Percentiles rank a stretch among this genome's conserved stretches.
Evolutionary conservation across 2,113 vertebrate genomes (phyloP).

Genomic region (Canis aureus): DNA sequence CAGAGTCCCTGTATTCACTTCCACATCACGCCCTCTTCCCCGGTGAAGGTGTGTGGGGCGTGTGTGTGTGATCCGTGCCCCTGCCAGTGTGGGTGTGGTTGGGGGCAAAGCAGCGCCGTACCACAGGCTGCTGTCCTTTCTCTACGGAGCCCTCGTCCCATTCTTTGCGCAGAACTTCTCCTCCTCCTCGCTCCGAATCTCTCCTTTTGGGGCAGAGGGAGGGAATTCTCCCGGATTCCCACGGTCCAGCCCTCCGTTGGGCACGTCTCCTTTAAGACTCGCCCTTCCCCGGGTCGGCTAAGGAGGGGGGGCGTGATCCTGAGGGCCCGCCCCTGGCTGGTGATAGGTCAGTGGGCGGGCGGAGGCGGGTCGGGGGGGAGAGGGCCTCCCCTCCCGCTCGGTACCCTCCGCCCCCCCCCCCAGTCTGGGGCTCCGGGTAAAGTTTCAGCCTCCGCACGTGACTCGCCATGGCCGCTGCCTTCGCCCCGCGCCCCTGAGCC

Average conservation of each 20-base stretch:
- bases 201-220: slow-evolving; percentile 27
- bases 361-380: slow-evolving; percentile 53
- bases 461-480: slow-evolving; percentile 82
- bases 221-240: slow-evolving; percentile 79
- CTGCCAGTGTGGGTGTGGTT: background rate
- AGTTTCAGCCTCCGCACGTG: slow-evolving; percentile 84
- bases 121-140: background rate
- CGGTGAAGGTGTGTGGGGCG: background rate
- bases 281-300: slow-evolving; percentile 49
- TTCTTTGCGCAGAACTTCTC: background rate
- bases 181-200: background rate
- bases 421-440: slow-evolving; percentile 81
- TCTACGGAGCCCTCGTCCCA: background rate
- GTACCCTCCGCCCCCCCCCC: slow-evolving; percentile 58
- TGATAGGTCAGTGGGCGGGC: slow-evolving; percentile 64
- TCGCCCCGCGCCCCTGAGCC: slow-evolving; percentile 77
- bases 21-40: slow-evolving; percentile 26
- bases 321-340: background rate
- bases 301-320: slow-evolving; percentile 37
- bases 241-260: slow-evolving; percentile 58
- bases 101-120: background rate
- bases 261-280: slow-evolving; percentile 76
- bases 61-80: background rate
- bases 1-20: slow-evolving; percentile 28
- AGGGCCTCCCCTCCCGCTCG: background rate